Percentiles rank a stretch among this genome's conserved stretches.
phyloP scores from a whole-genome alignment of 2,888 invertebrate species.

The Phorcus lineatus region DNA sequence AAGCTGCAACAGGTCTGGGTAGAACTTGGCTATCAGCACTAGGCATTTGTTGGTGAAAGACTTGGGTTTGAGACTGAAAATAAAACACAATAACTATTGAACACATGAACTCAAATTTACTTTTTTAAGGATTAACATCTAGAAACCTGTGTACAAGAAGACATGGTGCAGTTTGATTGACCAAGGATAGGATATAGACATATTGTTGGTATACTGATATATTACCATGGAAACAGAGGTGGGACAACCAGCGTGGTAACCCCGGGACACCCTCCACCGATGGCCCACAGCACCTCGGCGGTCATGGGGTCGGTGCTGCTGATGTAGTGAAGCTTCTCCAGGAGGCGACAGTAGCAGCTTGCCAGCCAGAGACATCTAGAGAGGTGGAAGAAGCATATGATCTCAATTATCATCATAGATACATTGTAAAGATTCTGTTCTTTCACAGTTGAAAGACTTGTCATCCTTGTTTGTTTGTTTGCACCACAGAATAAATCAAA shows the following conservation, averaged over 20 bases:
- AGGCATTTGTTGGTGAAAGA: constrained; percentile 66
- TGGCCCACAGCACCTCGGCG: constrained; percentile 71
- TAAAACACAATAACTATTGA: constrained; percentile 8
- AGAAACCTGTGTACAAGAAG: too few relatives aligned
- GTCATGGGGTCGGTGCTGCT: constrained; percentile 65
- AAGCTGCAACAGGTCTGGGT: constrained; percentile 61
- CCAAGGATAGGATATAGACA: too few relatives aligned
- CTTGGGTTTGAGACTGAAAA: constrained; percentile 53
- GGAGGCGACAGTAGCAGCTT: constrained; percentile 67
- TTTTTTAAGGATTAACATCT: too few relatives aligned
- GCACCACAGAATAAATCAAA: too few relatives aligned
- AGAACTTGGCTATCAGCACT: constrained; percentile 67
- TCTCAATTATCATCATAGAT: neutral
- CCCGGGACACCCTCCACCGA: constrained; percentile 72
- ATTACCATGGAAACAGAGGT: constrained; percentile 67
- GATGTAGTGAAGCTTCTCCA: constrained; percentile 65
- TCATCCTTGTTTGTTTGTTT: too few relatives aligned
- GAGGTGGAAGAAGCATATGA: neutral
- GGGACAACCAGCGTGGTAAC: constrained; percentile 64
- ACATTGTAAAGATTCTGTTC: too few relatives aligned
- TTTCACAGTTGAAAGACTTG: too few relatives aligned
- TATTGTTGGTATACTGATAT: neutral
- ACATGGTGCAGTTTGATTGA: too few relatives aligned
- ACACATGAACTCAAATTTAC: too few relatives aligned
- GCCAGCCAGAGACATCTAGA: constrained; percentile 70